Evolutionary conservation across 2,888 invertebrate genomes (phyloP), one percentile per base, ranked within the genome.

Genomic region (Spodoptera littoralis): DNA sequence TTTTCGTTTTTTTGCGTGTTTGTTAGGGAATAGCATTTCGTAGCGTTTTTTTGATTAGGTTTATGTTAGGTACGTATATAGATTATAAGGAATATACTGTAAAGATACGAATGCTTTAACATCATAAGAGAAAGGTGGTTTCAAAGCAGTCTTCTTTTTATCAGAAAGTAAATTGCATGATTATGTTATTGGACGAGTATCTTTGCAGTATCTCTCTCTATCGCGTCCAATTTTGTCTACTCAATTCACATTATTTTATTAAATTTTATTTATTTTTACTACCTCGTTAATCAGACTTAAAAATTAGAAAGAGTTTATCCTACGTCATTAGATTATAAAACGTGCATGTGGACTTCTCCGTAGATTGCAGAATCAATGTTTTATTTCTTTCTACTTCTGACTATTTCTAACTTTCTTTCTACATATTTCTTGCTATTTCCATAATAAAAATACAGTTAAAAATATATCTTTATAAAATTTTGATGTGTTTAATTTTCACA

Each of bases 1-100:
- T 87, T 86, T 80, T 60, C 27, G 42, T 12, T 69, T 41, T 64
- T 64, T 61, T 55, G 41, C 59, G 62, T 64, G 48, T 51, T 61
- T 72, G 69, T 80, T 77, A 79, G 70, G 75, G 68, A 80, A 78
- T 77, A 76, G 76, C 50, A 64, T 73, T 79, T 77, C 74, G 62
- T 73, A 61, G 42, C 36, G 44, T 80, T 50, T 49, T 54, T 36
- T 69, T 74, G 24, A 53, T 59, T 47, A 51, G 24, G 24, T 46
- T 8, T 24, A 41, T 43, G 36, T 36, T 36, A 41, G 2, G 36
- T 52, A 41, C 51, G 47, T 57, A 50, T 36, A 13, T 57, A 55
- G 42, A 45, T 63, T 62, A 36, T 54, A 56, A 53, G 54, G 45
- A 53, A 50, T 36, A 52, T 69, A 59, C 66, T 65, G 72, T 55